These are phyloP conservation scores for Notarius lentiginosus DNA, from an alignment of 2,113 vertebrate species.

Conservation along the genomic window DNA sequence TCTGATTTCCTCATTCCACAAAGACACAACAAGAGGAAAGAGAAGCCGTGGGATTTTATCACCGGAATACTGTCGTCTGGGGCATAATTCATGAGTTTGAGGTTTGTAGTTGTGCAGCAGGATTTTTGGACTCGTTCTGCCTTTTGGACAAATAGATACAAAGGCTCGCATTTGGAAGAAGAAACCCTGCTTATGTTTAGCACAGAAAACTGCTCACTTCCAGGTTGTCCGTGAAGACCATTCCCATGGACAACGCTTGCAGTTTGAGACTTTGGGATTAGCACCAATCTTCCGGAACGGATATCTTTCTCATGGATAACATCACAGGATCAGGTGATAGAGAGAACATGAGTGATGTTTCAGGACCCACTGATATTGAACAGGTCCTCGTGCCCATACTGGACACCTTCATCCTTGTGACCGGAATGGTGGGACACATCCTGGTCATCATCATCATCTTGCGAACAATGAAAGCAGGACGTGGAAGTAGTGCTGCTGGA, in stretches of 20 bases:
- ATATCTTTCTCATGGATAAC: not conserved
- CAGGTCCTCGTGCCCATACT: constrained; percentile 69
- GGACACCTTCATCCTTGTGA: constrained; percentile 66
- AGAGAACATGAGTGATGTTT: not conserved
- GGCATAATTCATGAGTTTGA: not conserved
- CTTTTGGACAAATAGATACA: not conserved
- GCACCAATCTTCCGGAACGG: not conserved
- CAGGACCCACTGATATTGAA: constrained; percentile 51
- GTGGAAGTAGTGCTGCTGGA: constrained; percentile 35
- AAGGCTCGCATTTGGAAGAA: not conserved
- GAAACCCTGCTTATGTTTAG: not conserved
- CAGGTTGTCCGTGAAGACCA: not conserved
- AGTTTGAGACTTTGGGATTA: not conserved
- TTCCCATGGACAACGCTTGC: not conserved
- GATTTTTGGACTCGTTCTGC: not conserved
- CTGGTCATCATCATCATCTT: constrained; percentile 71
- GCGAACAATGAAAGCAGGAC: constrained; percentile 50
- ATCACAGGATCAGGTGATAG: not conserved
- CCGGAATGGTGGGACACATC: constrained; percentile 67
- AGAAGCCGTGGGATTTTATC: not conserved
- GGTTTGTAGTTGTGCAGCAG: not conserved
- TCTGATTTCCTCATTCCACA: constrained; percentile 42
- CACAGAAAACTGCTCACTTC: not conserved
- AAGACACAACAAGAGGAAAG: not conserved
- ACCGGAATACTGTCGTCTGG: not conserved